Evolutionary conservation across 2,113 vertebrate genomes (phyloP), one percentile per base, ranked within the genome.

Genomic region (Sterrhoptilus dennistouni): DNA sequence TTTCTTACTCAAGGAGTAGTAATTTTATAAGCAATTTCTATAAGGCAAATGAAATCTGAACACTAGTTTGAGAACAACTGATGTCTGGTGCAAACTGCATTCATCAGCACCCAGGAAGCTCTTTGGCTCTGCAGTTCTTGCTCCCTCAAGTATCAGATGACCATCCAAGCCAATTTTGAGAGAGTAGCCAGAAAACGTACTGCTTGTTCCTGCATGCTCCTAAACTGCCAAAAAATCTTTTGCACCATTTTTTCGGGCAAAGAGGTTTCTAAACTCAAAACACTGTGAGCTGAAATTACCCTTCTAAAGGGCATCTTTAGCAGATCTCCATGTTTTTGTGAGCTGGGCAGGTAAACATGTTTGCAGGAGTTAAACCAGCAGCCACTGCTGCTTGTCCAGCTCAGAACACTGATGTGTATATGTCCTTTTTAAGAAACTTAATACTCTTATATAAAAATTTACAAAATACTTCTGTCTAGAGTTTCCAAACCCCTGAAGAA

Each of bases 11-110:
- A 50, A 42, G 36, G 16, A 87, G 12, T 31, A 70, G 52, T 89
- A 68, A 95, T 59, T 89, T 69, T 45, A 36, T 72, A 87, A 60
- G 44, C 22, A 23, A n/a, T 68, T 93, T 50, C 78, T 79, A 12
- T 40, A 83, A 76, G 15, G 42, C 72, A 85, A 91, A 83, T 83
- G 85, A 90, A 94, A 93, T 90, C 44, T 69, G 85, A 95, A 61
- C 57, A 36, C 44, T 65, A 50, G 23, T 61, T 92, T 94, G 57
- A 14, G 53, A 83, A 69, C 12, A 44, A 49, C 22, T 2, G 0
- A 57, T 25, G 28, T 33, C 49, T 76, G 22, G 20, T 65, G 15
- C 53, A 76, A 85, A 90, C 25, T 57, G 57, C 66, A 88, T 72
- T 57, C 70, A 36, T 91, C 74, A 82, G 77, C 87, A 75, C 29